These are phyloP conservation scores for Oreochromis tanganicae DNA, from an alignment of 2,113 vertebrate species.

Conservation along the genomic window DNA sequence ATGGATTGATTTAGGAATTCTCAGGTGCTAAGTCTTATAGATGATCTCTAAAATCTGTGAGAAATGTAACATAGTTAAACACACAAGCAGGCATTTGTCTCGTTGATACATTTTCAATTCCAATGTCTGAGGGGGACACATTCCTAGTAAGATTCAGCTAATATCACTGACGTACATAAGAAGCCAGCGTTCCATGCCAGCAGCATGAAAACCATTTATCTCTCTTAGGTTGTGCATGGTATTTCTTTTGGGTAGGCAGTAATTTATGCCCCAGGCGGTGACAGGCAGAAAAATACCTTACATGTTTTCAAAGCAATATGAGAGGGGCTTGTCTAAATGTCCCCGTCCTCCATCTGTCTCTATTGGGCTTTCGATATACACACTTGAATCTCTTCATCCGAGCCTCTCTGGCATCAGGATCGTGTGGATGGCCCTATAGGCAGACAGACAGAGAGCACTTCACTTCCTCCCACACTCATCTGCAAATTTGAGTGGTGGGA, in stretches of 20 bases:
- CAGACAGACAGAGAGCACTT: slow-evolving; percentile 35
- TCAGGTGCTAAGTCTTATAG: not conserved
- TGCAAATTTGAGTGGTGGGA: slow-evolving; percentile 35
- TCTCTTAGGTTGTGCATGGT: slow-evolving; percentile 7
- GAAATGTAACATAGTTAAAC: not conserved
- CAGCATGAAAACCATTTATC: slow-evolving; percentile 36
- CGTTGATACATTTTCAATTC: not conserved
- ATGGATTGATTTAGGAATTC: not conserved
- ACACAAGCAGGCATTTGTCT: not conserved
- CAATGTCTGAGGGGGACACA: not conserved
- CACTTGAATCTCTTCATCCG: slow-evolving; percentile 36
- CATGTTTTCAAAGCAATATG: slow-evolving; percentile 32
- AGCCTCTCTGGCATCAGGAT: slow-evolving; percentile 23
- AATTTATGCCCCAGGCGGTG: slow-evolving; percentile 33
- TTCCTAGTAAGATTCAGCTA: not conserved
- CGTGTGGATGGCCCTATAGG: slow-evolving; percentile 28
- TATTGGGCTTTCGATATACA: slow-evolving; percentile 46
- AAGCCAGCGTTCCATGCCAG: slow-evolving; percentile 6
- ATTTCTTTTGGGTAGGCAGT: slow-evolving; percentile 26
- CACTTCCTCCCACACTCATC: slow-evolving; percentile 41
- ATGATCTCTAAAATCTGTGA: not conserved
- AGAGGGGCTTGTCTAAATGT: slow-evolving; percentile 32
- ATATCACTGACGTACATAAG: not conserved
- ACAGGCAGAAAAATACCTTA: slow-evolving; percentile 36
- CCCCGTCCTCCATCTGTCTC: slow-evolving; percentile 48